Percentiles rank a stretch among this genome's conserved stretches.
Evolutionary conservation across 2,113 vertebrate species (phyloP).

Genomic region (Madoqua kirkii): DNA sequence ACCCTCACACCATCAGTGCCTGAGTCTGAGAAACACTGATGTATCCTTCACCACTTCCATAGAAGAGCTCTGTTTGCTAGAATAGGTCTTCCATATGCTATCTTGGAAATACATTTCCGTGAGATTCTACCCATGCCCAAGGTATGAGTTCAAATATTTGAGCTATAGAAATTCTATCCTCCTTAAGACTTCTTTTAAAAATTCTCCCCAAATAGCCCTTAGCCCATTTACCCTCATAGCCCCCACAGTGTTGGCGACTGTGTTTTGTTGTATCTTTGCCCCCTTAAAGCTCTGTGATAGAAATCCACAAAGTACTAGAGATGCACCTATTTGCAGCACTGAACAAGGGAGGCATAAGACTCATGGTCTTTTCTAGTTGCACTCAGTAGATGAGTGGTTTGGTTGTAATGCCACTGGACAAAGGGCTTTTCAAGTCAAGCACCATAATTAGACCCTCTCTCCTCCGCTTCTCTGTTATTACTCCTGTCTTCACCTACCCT

Average conservation of each 20-base stretch:
- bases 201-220: not conserved
- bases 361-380: not conserved
- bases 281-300: not conserved
- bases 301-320: not conserved
- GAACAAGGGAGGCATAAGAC: not conserved
- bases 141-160: not conserved
- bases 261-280: not conserved
- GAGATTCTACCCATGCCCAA: not conserved
- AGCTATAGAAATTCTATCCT: not conserved
- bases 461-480: not conserved
- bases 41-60: not conserved
- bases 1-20: not conserved
- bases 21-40: not conserved
- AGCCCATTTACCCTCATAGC: not conserved
- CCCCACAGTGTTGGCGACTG: not conserved
- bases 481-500: not conserved
- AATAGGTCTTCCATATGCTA: not conserved
- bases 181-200: not conserved
- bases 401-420: not conserved
- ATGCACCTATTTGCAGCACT: not conserved
- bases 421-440: conserved; percentile 8
- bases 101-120: not conserved
- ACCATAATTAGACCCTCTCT: not conserved
- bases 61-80: not conserved
- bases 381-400: not conserved